Evolutionary conservation across 2,888 invertebrate species (phyloP).

Genomic region (Pristionchus maxplancki): DNA sequence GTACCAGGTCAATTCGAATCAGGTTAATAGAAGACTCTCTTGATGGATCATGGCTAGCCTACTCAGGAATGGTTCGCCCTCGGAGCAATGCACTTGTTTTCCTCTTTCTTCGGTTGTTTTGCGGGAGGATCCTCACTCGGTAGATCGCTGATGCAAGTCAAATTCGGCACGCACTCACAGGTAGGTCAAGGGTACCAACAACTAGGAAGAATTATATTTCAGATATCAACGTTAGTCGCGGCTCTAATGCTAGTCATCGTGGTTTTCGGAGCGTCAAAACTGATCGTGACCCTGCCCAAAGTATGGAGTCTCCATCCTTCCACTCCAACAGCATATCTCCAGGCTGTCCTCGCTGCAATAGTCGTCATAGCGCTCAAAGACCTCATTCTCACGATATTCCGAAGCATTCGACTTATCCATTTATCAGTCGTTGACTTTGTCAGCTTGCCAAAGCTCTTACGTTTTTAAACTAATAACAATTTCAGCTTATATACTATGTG

Average conservation of each 20-base stretch:
- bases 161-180: constrained; percentile 65
- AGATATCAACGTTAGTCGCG: constrained; percentile 67
- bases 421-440: constrained; percentile 69
- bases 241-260: constrained; percentile 60
- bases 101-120: constrained; percentile 79
- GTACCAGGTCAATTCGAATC: constrained; percentile 78
- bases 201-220: constrained; percentile 25
- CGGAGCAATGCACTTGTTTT: constrained; percentile 78
- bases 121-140: constrained; percentile 79
- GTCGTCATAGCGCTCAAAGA: constrained; percentile 71
- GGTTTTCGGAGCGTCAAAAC: constrained; percentile 61
- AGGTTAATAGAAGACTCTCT: constrained; percentile 54
- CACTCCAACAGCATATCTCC: not conserved
- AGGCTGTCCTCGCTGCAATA: constrained; percentile 70
- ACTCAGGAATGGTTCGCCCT: constrained; percentile 79
- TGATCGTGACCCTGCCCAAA: constrained; percentile 66
- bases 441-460: constrained; percentile 8
- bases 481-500: constrained; percentile 84
- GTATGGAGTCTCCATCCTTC: not conserved
- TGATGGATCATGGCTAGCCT: not conserved
- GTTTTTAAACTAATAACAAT: not conserved
- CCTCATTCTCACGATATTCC: constrained; percentile 65
- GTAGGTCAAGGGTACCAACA: constrained; percentile 43
- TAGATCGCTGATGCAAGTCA: constrained; percentile 77
- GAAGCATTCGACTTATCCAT: constrained; percentile 54